Evolutionary conservation across 2,888 invertebrate species (phyloP).

Genomic region (Cyrtodaria siliqua): DNA sequence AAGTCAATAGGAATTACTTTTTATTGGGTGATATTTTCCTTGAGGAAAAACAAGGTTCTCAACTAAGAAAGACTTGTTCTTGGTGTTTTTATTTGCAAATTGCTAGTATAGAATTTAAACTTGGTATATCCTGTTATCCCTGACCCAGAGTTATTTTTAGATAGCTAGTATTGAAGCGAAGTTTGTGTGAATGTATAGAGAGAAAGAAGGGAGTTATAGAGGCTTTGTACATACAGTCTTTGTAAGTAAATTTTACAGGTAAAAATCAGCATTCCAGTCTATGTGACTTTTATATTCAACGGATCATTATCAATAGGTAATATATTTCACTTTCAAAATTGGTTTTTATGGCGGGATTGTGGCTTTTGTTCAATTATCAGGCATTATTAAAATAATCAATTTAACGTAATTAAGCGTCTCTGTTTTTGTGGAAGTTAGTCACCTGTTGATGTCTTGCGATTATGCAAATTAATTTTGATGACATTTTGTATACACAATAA

Average conservation of each 20-base stretch:
- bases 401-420: conserved; percentile 40
- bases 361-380: conserved; percentile 30
- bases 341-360: conserved; percentile 7
- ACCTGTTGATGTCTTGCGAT: conserved; percentile 3
- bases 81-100: conserved; percentile 13
- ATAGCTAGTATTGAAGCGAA: conserved; percentile 57
- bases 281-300: conserved; percentile 1
- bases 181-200: conserved; percentile 56
- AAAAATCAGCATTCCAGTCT: conserved; percentile 38
- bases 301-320: conserved; percentile 11
- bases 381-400: conserved; percentile 42
- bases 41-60: conserved; percentile 9
- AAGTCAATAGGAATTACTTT: conserved; percentile 35
- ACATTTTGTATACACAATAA: no score
- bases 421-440: background rate
- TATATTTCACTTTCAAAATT: background rate
- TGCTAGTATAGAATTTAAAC: conserved; percentile 28
- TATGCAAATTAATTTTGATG: background rate
- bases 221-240: conserved; percentile 60
- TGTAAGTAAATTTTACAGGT: conserved; percentile 58
- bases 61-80: conserved; percentile 6
- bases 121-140: conserved; percentile 50
- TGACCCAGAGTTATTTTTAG: conserved; percentile 60
- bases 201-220: conserved; percentile 60
- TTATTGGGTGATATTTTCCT: conserved; percentile 17